Evolutionary conservation across 1,140 invertebrate species (phyloP).

Genomic region (Agraylea sexmaculata): DNA sequence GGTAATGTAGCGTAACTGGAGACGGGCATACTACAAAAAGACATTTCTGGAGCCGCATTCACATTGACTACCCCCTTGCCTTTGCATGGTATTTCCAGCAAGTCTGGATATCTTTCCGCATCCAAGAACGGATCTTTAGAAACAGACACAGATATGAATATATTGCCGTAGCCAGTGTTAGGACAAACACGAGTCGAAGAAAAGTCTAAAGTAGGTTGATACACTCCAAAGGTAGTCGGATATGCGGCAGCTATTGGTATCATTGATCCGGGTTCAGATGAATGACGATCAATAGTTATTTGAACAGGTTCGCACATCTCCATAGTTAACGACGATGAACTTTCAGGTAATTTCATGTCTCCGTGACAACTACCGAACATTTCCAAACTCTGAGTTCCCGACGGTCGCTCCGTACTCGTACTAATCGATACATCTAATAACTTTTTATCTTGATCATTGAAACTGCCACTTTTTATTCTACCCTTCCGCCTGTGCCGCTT

Average conservation of each 20-base stretch:
- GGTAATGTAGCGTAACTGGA: slow-evolving; percentile 52
- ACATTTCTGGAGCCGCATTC: slow-evolving; percentile 21
- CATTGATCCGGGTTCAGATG: slow-evolving; percentile 32
- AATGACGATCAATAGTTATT: slow-evolving; percentile 64
- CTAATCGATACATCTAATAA: slow-evolving; percentile 61
- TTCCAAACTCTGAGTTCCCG: slow-evolving; percentile 39
- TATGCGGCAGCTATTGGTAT: slow-evolving; percentile 20
- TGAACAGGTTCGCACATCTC: slow-evolving; percentile 50
- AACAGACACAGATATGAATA: slow-evolving; percentile 62
- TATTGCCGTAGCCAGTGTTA: slow-evolving; percentile 45
- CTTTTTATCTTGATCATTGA: slow-evolving; percentile 66
- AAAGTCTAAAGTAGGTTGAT: slow-evolving; percentile 30
- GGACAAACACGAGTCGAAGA: slow-evolving; percentile 25
- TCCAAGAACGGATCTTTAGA: slow-evolving; percentile 50
- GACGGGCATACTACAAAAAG: slow-evolving; percentile 22
- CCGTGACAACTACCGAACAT: slow-evolving; percentile 46
- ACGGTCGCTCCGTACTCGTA: slow-evolving; percentile 56
- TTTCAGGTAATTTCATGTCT: slow-evolving; percentile 31
- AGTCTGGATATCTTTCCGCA: slow-evolving; percentile 60
- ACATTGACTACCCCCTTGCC: slow-evolving; percentile 25
- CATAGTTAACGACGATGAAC: slow-evolving; percentile 27
- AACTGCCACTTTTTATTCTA: slow-evolving; percentile 58
- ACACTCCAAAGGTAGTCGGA: slow-evolving; percentile 20
- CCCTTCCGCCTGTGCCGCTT: slow-evolving; percentile 39
- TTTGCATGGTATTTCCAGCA: slow-evolving; percentile 51